phyloP scores from a whole-genome alignment of 2,113 vertebrate genomes.

The Lichenostomus cassidix region DNA sequence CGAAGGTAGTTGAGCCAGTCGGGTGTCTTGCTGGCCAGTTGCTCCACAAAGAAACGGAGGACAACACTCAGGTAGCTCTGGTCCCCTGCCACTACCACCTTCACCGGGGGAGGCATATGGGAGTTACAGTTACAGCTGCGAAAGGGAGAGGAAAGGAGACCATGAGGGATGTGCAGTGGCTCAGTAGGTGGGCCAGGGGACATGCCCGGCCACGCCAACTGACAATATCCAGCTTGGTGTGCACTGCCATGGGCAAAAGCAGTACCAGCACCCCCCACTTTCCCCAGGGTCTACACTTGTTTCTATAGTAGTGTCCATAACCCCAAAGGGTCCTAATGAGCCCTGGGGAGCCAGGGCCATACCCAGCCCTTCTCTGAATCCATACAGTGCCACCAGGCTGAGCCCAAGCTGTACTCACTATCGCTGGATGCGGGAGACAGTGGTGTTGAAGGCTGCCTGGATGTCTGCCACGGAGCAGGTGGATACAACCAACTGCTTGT shows the following conservation, averaged over 20 bases:
- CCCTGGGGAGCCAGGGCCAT: not conserved
- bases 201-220: not conserved
- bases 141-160: not conserved
- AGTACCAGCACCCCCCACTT: not conserved
- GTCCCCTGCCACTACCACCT: slow-evolving; percentile 91
- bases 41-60: slow-evolving; percentile 94
- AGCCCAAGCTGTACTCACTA: slow-evolving; percentile 81
- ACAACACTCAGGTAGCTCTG: slow-evolving; percentile 93
- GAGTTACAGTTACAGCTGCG: slow-evolving; percentile 96
- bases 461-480: slow-evolving; percentile 92
- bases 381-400: accelerated
- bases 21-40: slow-evolving; percentile 93
- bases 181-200: not conserved
- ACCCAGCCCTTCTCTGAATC: not conserved
- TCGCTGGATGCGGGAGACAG: slow-evolving; percentile 95
- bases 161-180: accelerated
- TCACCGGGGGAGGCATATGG: slow-evolving; percentile 92
- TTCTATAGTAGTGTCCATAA: not conserved
- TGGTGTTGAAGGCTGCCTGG: slow-evolving; percentile 97
- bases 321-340: not conserved
- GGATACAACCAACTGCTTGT: slow-evolving; percentile 90
- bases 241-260: not conserved
- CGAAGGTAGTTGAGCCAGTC: slow-evolving; percentile 98
- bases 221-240: not conserved
- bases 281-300: not conserved